Evolutionary conservation across 2,113 vertebrate species (phyloP).

Genomic region (Ibidorhyncha struthersii): DNA sequence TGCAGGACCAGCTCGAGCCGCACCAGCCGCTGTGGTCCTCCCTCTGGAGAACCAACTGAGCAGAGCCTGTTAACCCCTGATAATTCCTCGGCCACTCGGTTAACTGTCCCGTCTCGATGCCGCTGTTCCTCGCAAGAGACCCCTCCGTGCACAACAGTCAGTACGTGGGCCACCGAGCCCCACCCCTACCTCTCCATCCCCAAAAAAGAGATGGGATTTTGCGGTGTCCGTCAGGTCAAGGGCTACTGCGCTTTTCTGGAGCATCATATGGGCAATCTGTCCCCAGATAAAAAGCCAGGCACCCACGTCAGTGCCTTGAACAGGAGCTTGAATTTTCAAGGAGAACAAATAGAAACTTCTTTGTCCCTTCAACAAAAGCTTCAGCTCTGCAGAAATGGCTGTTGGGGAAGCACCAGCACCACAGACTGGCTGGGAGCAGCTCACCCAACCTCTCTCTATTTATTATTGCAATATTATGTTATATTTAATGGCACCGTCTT

Average conservation of each 20-base stretch:
- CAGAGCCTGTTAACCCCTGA: background rate
- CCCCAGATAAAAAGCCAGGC: background rate
- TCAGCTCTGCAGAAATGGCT: background rate
- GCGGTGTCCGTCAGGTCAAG: background rate
- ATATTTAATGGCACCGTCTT: conserved; percentile 13
- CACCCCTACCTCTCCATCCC: background rate
- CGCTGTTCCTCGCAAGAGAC: background rate
- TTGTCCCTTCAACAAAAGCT: background rate
- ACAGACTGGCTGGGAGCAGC: background rate
- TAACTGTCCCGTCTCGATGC: background rate
- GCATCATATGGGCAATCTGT: background rate
- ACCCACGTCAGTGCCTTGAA: fast-evolving
- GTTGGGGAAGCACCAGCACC: background rate
- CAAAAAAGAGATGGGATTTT: background rate
- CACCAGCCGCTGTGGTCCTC: fast-evolving
- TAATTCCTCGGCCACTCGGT: background rate
- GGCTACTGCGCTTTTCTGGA: background rate
- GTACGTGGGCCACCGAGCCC: fast-evolving
- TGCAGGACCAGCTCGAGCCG: background rate
- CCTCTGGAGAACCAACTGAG: background rate
- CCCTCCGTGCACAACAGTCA: background rate
- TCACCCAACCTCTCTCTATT: background rate
- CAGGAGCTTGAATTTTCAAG: background rate
- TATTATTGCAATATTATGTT: background rate
- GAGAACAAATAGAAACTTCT: background rate